Percentiles rank a stretch among this genome's conserved stretches.
Conservation (phyloP, 2,797 vertebrate genomes). For the Bryconaethiops microstoma region DNA sequence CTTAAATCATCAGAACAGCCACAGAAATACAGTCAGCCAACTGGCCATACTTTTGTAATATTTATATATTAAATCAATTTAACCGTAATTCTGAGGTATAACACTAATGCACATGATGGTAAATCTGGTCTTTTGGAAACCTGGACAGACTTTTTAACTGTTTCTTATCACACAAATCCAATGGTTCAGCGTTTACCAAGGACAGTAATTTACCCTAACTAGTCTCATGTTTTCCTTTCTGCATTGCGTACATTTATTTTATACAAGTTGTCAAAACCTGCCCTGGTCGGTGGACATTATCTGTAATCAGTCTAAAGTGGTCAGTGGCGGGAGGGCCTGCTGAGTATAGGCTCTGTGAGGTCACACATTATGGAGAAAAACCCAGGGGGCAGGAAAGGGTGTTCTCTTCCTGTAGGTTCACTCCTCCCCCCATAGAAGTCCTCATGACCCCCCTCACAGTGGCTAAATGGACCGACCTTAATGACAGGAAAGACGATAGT, state of each 20-base stretch:
- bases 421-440: conserved; percentile 42
- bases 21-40: background rate
- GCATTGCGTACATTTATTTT: conserved; percentile 2
- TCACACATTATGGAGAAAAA: conserved; percentile 64
- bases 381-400: conserved; percentile 73
- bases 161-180: background rate
- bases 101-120: too few relatives aligned
- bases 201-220: background rate
- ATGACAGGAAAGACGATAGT: conserved; percentile 63
- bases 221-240: background rate
- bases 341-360: conserved; percentile 63
- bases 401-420: conserved; percentile 73
- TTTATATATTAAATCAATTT: background rate
- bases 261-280: conserved; percentile 29
- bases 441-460: conserved; percentile 17
- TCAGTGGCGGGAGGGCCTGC: conserved; percentile 26
- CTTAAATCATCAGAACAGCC: too few relatives aligned
- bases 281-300: conserved; percentile 29
- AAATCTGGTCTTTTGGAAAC: too few relatives aligned
- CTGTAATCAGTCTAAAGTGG: conserved; percentile 39
- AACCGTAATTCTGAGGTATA: background rate
- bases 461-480: conserved; percentile 50
- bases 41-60: background rate
- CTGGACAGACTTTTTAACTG: background rate
- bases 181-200: background rate